Evolutionary conservation across 35 echinoderm and acorn worm genomes (phyloP).

Genomic region (Chiridota heheva): DNA sequence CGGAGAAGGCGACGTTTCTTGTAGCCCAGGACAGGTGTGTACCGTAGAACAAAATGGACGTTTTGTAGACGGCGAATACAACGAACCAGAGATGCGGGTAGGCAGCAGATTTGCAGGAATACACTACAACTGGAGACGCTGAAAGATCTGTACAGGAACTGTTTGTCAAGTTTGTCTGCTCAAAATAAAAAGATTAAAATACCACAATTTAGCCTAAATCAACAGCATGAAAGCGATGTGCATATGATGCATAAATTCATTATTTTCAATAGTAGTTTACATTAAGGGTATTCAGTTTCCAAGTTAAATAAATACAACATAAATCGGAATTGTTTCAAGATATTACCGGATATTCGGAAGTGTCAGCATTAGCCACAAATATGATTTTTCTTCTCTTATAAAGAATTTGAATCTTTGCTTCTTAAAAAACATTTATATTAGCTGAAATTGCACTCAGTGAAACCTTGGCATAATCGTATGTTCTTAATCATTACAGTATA

Average conservation of each 20-base stretch:
- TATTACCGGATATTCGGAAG: too few species aligned
- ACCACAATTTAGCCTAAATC: neutral
- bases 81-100: slow-evolving; percentile 71
- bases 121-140: neutral
- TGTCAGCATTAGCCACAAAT: too few species aligned
- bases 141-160: neutral
- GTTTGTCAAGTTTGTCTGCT: neutral
- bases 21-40: slow-evolving; percentile 93
- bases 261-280: neutral
- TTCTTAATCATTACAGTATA: too few species aligned
- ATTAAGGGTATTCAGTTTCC: too few species aligned
- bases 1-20: slow-evolving; percentile 76
- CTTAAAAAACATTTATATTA: too few species aligned
- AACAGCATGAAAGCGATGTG: neutral
- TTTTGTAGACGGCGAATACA: slow-evolving; percentile 62
- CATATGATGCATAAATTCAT: neutral
- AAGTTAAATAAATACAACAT: too few species aligned
- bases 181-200: neutral
- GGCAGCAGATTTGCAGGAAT: slow-evolving; percentile 47
- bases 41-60: slow-evolving; percentile 63
- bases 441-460: too few species aligned
- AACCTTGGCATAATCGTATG: too few species aligned
- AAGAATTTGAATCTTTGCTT: too few species aligned
- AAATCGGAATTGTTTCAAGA: too few species aligned
- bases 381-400: too few species aligned